phyloP scores from a whole-genome alignment of 1,140 invertebrate genomes.

The Medauroidea extradentata region DNA sequence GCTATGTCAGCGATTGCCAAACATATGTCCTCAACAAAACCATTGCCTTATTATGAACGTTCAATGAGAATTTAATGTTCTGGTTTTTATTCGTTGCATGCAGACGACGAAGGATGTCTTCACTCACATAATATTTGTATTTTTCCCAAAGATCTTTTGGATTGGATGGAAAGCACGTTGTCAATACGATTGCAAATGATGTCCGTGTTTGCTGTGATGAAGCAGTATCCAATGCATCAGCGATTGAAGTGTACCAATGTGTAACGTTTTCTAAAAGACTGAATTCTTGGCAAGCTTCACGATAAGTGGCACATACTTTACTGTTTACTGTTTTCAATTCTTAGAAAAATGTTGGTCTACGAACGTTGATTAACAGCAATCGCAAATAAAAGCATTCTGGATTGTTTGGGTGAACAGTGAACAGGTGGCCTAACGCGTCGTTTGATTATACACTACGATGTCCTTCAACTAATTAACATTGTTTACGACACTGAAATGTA shows the following conservation, averaged over 20 bases:
- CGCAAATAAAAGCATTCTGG: constrained; percentile 41
- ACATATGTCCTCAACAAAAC: too few relatives aligned
- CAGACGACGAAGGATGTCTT: too few relatives aligned
- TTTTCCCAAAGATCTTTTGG: constrained; percentile 7
- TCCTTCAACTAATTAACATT: constrained; percentile 25
- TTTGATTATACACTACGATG: constrained; percentile 27
- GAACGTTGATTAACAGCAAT: constrained; percentile 39
- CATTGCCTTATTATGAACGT: too few relatives aligned
- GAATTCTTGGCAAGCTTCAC: constrained; percentile 36
- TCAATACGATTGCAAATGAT: constrained; percentile 42
- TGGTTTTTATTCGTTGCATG: too few relatives aligned
- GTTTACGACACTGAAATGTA: constrained; percentile 22
- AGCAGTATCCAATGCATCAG: constrained; percentile 29
- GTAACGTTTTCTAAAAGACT: constrained; percentile 40
- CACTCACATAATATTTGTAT: too few relatives aligned
- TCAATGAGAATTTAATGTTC: too few relatives aligned
- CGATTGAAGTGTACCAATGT: constrained; percentile 36
- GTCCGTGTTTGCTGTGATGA: constrained; percentile 22
- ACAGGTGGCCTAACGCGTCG: constrained; percentile 35
- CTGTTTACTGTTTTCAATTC: constrained; percentile 39
- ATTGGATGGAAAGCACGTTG: constrained; percentile 31
- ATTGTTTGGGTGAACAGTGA: constrained; percentile 38
- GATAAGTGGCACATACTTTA: constrained; percentile 39
- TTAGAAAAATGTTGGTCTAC: constrained; percentile 40
- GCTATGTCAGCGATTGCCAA: too few relatives aligned